These are phyloP conservation scores for Lineus longissimus DNA, from an alignment of 1,140 invertebrate species.

Conservation along the genomic window DNA sequence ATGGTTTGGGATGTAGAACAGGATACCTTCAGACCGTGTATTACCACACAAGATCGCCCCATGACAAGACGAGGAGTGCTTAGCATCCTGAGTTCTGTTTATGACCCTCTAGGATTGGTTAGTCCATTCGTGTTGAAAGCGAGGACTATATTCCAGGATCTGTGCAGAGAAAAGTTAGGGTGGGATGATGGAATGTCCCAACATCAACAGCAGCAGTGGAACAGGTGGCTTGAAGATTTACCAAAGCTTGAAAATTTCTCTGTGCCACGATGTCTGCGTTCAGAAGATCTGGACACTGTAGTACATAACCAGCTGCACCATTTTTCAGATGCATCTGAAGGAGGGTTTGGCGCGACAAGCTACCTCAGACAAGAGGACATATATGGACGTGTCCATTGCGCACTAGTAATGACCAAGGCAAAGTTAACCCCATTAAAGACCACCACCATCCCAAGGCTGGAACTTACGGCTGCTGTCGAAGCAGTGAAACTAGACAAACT, in stretches of 20 bases:
- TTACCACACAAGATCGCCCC: background rate
- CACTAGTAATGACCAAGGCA: slow-evolving; percentile 15
- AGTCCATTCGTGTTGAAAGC: slow-evolving; percentile 10
- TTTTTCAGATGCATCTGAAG: slow-evolving; percentile 17
- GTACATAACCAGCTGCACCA: background rate
- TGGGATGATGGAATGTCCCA: slow-evolving; percentile 19
- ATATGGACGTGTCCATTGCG: background rate
- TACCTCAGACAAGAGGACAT: slow-evolving; percentile 7
- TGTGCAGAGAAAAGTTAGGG: slow-evolving; percentile 3
- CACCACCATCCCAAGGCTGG: no score
- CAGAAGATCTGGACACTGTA: background rate
- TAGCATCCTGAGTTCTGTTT: slow-evolving; percentile 9
- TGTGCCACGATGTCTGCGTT: slow-evolving; percentile 3
- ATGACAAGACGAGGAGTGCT: slow-evolving; percentile 11
- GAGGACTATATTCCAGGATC: slow-evolving; percentile 16
- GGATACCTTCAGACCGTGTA: slow-evolving; percentile 9
- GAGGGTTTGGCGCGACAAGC: slow-evolving; percentile 8
- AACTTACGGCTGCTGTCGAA: slow-evolving; percentile 6
- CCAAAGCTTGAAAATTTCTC: background rate
- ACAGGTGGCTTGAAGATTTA: slow-evolving; percentile 9
- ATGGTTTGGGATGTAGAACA: slow-evolving; percentile 6
- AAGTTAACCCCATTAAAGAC: slow-evolving; percentile 8
- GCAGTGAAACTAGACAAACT: slow-evolving; percentile 13
- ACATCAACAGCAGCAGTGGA: background rate
- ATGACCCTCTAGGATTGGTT: slow-evolving; percentile 19